These are phyloP conservation scores for Nestor notabilis DNA, from an alignment of 2,113 vertebrate species.

Conservation along the genomic window DNA sequence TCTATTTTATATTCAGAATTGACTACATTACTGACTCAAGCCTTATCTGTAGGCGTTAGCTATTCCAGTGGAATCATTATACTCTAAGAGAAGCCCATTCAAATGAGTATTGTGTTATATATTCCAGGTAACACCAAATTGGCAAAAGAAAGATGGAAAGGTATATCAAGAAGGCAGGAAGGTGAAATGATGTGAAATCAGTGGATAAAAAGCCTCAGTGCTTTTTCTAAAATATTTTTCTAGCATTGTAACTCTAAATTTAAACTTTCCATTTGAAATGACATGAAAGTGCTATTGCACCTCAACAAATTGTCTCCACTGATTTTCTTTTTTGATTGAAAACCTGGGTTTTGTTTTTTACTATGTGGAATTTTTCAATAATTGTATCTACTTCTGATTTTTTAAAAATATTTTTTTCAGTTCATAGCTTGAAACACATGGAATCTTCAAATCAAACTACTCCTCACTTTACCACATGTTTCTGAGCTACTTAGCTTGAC, in stretches of 20 bases:
- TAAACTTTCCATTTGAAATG: neutral
- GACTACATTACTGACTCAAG: conserved; percentile 46
- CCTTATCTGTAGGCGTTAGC: conserved; percentile 11
- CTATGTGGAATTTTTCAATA: neutral
- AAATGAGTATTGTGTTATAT: neutral
- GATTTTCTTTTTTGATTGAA: neutral
- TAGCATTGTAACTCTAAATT: neutral
- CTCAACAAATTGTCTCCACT: neutral
- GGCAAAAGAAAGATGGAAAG: neutral
- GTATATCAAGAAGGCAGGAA: neutral
- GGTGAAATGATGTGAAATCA: neutral
- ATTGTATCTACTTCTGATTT: neutral
- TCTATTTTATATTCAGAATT: conserved; percentile 34
- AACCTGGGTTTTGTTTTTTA: neutral
- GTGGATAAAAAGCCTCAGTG: neutral
- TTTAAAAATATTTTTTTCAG: neutral
- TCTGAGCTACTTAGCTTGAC: neutral
- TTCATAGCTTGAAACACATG: neutral
- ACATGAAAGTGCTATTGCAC: neutral
- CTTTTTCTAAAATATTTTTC: neutral
- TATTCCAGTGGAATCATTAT: conserved; percentile 5
- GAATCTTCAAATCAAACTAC: neutral
- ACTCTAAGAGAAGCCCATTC: neutral
- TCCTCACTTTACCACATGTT: neutral
- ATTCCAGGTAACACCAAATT: neutral